Evolutionary conservation across 2,888 invertebrate genomes (phyloP).

Genomic region (Priocnemis perturbator): DNA sequence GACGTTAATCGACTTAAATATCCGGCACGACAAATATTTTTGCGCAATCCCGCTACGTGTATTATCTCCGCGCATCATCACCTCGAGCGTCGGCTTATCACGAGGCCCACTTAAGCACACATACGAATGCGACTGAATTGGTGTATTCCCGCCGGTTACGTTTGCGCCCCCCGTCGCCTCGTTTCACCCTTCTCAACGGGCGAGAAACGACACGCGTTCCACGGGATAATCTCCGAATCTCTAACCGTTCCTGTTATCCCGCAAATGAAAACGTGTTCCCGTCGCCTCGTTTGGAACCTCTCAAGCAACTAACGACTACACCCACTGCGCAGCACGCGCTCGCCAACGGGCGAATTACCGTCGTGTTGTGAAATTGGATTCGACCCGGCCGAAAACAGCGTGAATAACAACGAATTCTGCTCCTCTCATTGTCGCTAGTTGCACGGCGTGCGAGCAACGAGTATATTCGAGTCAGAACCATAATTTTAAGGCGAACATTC

Average conservation of each 20-base stretch:
- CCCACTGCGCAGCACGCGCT: neutral
- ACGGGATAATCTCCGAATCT: slow-evolving; percentile 2
- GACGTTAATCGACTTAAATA: no score
- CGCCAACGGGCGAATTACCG: no score
- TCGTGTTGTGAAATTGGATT: neutral
- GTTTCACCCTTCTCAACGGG: neutral
- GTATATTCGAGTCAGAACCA: no score
- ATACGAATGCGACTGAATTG: neutral
- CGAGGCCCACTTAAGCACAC: slow-evolving; percentile 9
- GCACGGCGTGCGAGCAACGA: no score
- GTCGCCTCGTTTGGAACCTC: neutral
- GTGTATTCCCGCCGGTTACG: slow-evolving; percentile 4
- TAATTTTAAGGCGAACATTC: no score
- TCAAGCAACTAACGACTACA: neutral
- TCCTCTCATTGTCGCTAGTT: no score
- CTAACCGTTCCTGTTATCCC: slow-evolving; percentile 3
- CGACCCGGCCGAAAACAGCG: neutral
- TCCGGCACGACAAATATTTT: neutral
- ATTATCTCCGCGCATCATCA: neutral
- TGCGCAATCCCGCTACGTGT: neutral
- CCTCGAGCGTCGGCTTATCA: slow-evolving; percentile 13
- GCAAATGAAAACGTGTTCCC: slow-evolving; percentile 15
- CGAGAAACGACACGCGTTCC: slow-evolving; percentile 10
- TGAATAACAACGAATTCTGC: neutral
- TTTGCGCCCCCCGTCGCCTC: neutral